These are phyloP conservation scores for Drosophila biarmipes DNA, from an alignment of 1,140 invertebrate species.

Conservation along the genomic window DNA sequence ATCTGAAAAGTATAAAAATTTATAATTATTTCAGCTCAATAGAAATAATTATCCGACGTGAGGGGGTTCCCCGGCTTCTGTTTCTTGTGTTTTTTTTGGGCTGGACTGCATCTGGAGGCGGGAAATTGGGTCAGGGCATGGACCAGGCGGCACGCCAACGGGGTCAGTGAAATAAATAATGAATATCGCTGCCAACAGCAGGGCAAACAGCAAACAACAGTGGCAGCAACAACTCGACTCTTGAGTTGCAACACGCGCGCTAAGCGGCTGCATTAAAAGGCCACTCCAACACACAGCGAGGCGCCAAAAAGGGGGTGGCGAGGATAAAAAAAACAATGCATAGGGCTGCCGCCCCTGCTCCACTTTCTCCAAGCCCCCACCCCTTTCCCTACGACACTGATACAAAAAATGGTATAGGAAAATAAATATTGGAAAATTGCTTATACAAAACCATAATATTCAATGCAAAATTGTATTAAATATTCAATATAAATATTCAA, in stretches of 20 bases:
- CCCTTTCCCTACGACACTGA: no score
- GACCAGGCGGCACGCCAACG: conserved; percentile 52
- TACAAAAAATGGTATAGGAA: no score
- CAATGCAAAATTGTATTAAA: no score
- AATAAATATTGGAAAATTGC: no score
- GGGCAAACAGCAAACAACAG: conserved; percentile 19
- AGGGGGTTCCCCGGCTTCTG: neutral
- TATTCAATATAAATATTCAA: no score
- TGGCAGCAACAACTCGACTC: conserved; percentile 34
- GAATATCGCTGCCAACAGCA: conserved; percentile 65
- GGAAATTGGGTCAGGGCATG: conserved; percentile 59
- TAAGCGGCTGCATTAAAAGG: conserved; percentile 74
- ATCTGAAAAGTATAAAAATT: no score
- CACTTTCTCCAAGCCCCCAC: neutral
- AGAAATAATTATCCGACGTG: neutral
- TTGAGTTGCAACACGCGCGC: conserved; percentile 68
- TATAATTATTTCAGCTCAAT: neutral
- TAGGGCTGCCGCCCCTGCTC: neutral
- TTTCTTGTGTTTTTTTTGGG: neutral
- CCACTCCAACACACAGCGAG: conserved; percentile 52
- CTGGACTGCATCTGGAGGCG: neutral
- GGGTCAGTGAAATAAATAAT: conserved; percentile 77
- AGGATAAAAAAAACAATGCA: conserved; percentile 7
- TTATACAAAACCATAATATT: no score
- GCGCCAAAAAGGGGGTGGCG: conserved; percentile 7